phyloP scores from a whole-genome alignment of 2,888 invertebrate species.

The Drosophila prolongata region DNA sequence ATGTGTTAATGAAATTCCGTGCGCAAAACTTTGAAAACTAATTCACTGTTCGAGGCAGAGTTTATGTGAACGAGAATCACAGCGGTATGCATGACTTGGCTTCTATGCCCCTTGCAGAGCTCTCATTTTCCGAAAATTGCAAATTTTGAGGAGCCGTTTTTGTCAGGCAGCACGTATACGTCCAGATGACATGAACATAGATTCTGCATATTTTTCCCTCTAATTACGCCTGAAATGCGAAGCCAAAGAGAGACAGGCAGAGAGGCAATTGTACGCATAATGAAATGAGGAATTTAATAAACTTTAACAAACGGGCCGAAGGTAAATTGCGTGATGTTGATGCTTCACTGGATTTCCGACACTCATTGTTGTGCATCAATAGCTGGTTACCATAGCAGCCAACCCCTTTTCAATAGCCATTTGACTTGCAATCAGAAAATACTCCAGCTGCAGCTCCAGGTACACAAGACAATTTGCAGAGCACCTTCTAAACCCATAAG shows the following conservation, averaged over 20 bases:
- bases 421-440: background rate
- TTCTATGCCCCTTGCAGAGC: constrained; percentile 8
- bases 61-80: constrained; percentile 1
- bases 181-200: constrained; percentile 11
- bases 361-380: background rate
- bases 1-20: constrained; percentile 16
- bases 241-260: background rate
- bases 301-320: background rate
- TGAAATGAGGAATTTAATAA: constrained; percentile 32
- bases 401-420: background rate
- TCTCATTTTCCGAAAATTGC: background rate
- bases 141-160: background rate
- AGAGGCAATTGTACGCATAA: constrained; percentile 3
- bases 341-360: background rate
- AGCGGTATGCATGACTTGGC: constrained; percentile 10
- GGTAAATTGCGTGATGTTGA: background rate
- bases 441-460: background rate
- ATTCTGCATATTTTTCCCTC: constrained; percentile 2
- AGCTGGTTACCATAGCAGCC: background rate
- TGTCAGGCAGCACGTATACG: constrained; percentile 11
- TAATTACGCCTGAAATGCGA: constrained; percentile 9
- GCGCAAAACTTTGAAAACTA: constrained; percentile 12
- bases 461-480: background rate
- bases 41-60: constrained; percentile 8
- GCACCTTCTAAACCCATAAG: no score